These are phyloP conservation scores for Astyanax mexicanus DNA, from an alignment of 2,797 vertebrate species.

Conservation along the genomic window DNA sequence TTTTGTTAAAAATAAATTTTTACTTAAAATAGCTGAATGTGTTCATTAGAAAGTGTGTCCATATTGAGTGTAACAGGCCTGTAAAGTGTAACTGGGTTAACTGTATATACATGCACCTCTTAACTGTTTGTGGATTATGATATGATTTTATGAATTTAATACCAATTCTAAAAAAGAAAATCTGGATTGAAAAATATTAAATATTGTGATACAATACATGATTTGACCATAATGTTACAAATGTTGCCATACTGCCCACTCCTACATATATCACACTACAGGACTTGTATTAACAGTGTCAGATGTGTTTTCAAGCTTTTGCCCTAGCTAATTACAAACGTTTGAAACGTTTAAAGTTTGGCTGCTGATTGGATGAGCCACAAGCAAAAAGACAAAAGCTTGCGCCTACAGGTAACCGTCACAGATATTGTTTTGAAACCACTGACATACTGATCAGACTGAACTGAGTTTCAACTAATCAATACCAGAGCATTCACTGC, in stretches of 20 bases:
- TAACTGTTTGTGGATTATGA: no score
- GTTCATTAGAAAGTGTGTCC: no score
- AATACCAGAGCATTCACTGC: not conserved
- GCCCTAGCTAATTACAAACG: not conserved
- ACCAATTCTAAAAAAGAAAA: no score
- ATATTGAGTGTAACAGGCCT: no score
- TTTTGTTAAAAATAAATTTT: no score
- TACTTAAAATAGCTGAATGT: no score
- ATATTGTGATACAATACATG: no score
- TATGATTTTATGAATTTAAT: no score
- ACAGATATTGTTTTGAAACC: not conserved
- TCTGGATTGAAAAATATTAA: no score
- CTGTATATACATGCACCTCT: no score
- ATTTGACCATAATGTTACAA: not conserved
- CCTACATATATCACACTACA: not conserved
- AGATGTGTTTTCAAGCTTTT: not conserved
- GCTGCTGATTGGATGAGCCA: not conserved
- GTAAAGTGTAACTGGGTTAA: no score
- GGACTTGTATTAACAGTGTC: not conserved
- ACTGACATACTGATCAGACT: not conserved
- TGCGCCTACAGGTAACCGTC: not conserved
- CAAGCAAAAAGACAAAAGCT: not conserved
- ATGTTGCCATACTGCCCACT: not conserved
- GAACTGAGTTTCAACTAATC: not conserved
- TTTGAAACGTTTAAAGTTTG: not conserved